Base-by-base conservation (phyloP, 2,797 vertebrate species). In the Myotis findleyi region DNA sequence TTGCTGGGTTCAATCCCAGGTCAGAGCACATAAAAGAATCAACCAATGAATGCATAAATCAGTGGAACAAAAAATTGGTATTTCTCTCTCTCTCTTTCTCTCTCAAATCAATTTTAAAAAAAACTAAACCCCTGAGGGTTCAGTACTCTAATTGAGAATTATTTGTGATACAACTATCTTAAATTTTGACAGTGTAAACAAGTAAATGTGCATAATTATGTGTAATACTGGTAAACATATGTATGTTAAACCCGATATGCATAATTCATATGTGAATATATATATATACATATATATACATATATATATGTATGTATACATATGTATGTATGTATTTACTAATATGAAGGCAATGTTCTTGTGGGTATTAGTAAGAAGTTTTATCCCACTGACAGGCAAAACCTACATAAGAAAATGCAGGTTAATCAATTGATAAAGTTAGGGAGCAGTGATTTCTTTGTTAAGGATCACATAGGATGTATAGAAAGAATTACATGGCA, bases 311-410 rank as follows among this genome's bases (percentile, higher is more conserved):
- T 21, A 6, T n/a, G 36, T 27, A 75, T 53, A 33, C 33, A 20
- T n/a, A 33, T 21, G 30, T n/a, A 38, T 72, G 23, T 21, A 6
- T n/a, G 36, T 27, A 75, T 49, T 69, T 77, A 17, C 23, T 71
- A 85, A 44, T 7, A 80, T 21, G 57, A 95, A 96, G 8, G 49
- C 10, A 33, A 68, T 92, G 27, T 41, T 90, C 81, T 72, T 79
- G 5, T 47, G 53, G 23, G 11, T 59, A 53, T 55, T 59, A 55
- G 25, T 55, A 75, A 89, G 64, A 89, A 90, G 16, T 21, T 57
- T 86, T 84, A 69, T 47, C 41, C 49, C 55, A 82, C 41, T n/a
- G 17, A 88, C 33, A 69, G 85, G 51, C 21, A 69, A 89, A 93
- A 87, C 2, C 5, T 76, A 59, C 9, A 10, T 41, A 49, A 91